Conservation (phyloP, 2,113 vertebrate species). For the Sinocyclocheilus maitianheensis region DNA sequence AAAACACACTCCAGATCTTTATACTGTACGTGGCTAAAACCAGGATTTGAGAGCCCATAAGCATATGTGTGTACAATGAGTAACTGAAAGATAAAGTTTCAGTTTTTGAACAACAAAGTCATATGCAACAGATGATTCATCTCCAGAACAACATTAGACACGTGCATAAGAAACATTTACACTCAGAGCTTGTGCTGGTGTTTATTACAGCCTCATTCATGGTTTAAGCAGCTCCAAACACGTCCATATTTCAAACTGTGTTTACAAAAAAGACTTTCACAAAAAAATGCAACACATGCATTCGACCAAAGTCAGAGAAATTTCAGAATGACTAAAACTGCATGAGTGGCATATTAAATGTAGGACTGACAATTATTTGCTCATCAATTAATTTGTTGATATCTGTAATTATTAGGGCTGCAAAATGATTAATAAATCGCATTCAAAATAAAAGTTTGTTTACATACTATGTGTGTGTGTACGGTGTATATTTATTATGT, state of each 20-base stretch:
- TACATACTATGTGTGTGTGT: too few species aligned
- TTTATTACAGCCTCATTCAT: background rate
- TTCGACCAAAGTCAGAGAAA: too few species aligned
- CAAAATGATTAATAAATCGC: too few species aligned
- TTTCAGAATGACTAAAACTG: too few species aligned
- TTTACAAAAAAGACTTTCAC: background rate
- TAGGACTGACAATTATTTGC: too few species aligned
- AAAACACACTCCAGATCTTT: constrained; percentile 29
- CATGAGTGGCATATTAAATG: too few species aligned
- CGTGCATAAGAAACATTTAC: background rate
- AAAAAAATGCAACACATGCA: too few species aligned
- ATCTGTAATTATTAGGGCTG: too few species aligned
- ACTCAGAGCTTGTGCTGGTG: background rate
- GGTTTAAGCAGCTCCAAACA: background rate
- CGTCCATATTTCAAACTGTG: background rate
- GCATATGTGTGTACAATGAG: background rate
- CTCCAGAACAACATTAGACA: background rate
- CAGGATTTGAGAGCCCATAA: background rate
- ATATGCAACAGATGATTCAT: background rate
- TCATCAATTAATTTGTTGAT: too few species aligned
- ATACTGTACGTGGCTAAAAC: background rate
- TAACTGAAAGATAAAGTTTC: background rate
- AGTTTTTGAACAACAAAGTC: background rate
- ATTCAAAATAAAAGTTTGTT: too few species aligned
- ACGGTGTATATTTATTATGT: too few species aligned